Evolutionary conservation across 1,140 invertebrate species (phyloP), one percentile per base, ranked within the genome.

Genomic region (Galendromus occidentalis): DNA sequence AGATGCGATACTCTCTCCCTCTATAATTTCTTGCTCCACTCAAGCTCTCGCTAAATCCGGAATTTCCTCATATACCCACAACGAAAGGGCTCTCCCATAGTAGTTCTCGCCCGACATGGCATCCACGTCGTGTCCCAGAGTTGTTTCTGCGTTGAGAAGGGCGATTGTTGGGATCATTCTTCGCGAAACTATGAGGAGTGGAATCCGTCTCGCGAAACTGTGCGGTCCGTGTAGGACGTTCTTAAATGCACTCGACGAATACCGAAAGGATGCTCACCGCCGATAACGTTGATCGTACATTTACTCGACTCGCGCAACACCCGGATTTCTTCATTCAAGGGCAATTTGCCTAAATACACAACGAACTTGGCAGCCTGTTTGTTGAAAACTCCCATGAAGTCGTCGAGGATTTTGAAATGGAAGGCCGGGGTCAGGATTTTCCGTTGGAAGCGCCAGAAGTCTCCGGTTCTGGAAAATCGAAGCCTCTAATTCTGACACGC

Each of bases 401-500:
- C 79, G 66, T 84, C 77, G 42, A 85, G 70, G 39, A 83, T 76
- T 17, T 79, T 79, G 33, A 82, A 77, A 72, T 85, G 83, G 68
- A 86, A 85, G 0, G 81, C 79, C 0, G 83, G 83, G 41, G 85
- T 84, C 7, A 86, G 75, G 44, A 85, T 72, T 68, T 79, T 80
- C 4, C 84, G 75, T 67, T 85, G 79, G 0, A 69, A 71, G 64
- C 74, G 77, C 85, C 85, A 86, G 71, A 82, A 83, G 1, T 74
- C 69, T 0, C 81, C 80, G 69, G 71, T 74, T 71, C 76, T 78
- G 83, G 17, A 74, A 68, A 47, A 28, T 14, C 45, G 18, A 14
- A 22, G 7, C 5, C 14, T 28, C 28, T 4, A 44, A 44, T 44
- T 44, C 42, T 12, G 18, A 18, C 12, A 12, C 12, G 18, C 12